Conservation (phyloP, 2,113 vertebrate species). For the Oryzias woworae region DNA sequence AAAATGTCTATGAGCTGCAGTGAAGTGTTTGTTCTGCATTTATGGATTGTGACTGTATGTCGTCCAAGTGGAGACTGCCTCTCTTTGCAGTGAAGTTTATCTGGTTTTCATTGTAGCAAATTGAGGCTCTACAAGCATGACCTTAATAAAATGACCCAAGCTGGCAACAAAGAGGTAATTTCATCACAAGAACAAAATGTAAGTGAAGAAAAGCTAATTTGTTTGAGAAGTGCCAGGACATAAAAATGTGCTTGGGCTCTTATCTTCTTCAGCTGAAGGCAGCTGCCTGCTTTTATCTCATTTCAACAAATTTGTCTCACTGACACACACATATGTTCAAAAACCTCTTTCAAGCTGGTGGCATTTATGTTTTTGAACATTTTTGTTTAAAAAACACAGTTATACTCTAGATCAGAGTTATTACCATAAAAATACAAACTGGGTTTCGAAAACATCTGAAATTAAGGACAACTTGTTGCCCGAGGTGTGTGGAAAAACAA, state of each 20-base stretch:
- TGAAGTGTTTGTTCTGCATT: conserved; percentile 26
- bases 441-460: too few species aligned
- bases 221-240: conserved; percentile 9
- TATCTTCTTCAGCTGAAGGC: too few species aligned
- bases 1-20: conserved; percentile 15
- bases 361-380: too few species aligned
- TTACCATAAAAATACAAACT: too few species aligned
- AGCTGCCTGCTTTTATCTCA: too few species aligned
- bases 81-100: conserved; percentile 25
- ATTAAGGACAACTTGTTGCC: too few species aligned
- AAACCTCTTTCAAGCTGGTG: too few species aligned
- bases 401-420: too few species aligned
- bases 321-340: too few species aligned
- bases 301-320: too few species aligned
- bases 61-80: conserved; percentile 17
- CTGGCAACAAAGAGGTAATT: conserved; percentile 31
- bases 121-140: conserved; percentile 32
- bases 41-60: conserved; percentile 31
- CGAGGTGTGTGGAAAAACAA: too few species aligned
- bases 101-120: conserved; percentile 43
- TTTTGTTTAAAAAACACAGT: too few species aligned
- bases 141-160: conserved; percentile 43
- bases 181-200: conserved; percentile 23
- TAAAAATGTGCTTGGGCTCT: neutral
- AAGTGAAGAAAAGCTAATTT: conserved; percentile 24